These are phyloP conservation scores for Struthio camelus DNA, from an alignment of 2,113 vertebrate species.

Conservation along the genomic window DNA sequence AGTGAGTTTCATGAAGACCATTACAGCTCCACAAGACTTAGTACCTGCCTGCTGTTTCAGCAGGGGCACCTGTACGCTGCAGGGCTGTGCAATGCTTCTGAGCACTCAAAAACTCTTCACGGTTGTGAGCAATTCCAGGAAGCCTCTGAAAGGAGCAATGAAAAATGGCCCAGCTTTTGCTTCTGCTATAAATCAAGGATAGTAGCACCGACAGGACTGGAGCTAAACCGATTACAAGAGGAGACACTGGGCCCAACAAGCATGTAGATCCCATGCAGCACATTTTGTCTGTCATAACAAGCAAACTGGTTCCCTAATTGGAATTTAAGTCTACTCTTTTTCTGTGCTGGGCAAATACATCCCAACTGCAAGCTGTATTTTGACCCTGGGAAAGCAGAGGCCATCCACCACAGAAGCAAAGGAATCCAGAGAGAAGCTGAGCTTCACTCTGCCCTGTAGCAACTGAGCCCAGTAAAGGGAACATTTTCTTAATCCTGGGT, in stretches of 20 bases:
- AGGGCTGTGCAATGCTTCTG: neutral
- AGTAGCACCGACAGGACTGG: neutral
- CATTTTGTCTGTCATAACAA: neutral
- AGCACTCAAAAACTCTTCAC: neutral
- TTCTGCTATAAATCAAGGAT: neutral
- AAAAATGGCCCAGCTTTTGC: neutral
- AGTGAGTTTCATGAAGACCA: fast-evolving
- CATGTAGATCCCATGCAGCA: neutral
- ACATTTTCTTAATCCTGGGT: neutral
- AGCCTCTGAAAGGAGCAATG: neutral
- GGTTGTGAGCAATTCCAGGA: neutral
- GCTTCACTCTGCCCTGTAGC: neutral
- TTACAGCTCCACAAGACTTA: neutral
- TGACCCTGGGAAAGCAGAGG: neutral
- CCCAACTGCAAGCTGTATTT: neutral
- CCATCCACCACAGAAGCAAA: neutral
- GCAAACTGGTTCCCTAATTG: neutral
- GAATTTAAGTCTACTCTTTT: neutral
- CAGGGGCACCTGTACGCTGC: neutral
- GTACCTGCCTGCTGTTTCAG: neutral
- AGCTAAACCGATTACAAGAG: slow-evolving; percentile 7
- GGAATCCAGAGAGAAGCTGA: neutral
- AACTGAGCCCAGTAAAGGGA: neutral
- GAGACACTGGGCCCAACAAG: neutral
- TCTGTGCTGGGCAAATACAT: neutral